phyloP scores from a whole-genome alignment of 1,140 invertebrate species.

The Ceratina calcarata region DNA sequence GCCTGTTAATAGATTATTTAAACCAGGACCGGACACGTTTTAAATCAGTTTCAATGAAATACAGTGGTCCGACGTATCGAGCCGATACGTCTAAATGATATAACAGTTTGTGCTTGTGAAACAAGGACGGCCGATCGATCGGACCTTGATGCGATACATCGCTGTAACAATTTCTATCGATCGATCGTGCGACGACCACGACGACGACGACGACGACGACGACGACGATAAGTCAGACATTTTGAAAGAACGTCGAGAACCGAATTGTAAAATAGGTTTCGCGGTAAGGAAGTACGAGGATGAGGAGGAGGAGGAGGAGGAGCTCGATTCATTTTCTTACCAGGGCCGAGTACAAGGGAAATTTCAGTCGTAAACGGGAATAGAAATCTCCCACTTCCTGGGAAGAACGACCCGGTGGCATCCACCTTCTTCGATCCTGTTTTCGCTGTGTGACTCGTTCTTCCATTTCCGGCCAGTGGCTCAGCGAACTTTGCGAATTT shows the following conservation, averaged over 20 bases:
- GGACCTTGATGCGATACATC: too few relatives aligned
- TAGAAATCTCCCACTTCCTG: slow-evolving; percentile 38
- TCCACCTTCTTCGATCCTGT: neutral
- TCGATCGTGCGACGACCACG: too few relatives aligned
- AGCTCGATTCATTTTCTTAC: slow-evolving; percentile 48
- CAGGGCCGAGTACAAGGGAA: slow-evolving; percentile 11
- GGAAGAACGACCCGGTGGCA: slow-evolving; percentile 17
- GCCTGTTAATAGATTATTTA: neutral
- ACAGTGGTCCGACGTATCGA: too few relatives aligned
- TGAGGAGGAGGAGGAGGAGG: too few relatives aligned
- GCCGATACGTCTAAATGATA: neutral
- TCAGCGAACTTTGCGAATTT: too few relatives aligned
- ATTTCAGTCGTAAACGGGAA: slow-evolving; percentile 13
- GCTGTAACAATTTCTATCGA: too few relatives aligned
- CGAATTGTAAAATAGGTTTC: neutral
- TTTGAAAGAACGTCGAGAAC: too few relatives aligned
- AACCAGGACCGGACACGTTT: neutral
- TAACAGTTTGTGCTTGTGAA: too few relatives aligned
- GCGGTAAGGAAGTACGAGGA: too few relatives aligned
- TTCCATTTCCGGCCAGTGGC: neutral
- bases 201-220: too few relatives aligned
- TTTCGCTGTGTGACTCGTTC: neutral
- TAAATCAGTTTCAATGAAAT: neutral
- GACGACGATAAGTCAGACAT: too few relatives aligned
- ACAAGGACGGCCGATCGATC: too few relatives aligned